phyloP scores from a whole-genome alignment of 2,888 invertebrate species.

The Liodrosophila aerea region DNA sequence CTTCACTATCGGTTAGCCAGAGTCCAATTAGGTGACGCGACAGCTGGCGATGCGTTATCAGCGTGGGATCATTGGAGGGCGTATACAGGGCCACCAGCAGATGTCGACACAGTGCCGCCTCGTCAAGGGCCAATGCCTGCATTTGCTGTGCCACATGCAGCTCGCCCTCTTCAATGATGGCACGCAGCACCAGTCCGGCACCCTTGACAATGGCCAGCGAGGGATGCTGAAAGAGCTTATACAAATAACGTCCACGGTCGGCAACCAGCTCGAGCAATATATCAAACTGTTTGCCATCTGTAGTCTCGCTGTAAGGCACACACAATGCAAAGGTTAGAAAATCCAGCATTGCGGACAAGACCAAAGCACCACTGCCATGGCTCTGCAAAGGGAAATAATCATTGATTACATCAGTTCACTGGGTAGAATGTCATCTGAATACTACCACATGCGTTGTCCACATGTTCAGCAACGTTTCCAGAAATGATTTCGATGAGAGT shows the following conservation, averaged over 20 bases:
- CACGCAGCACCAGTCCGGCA: conserved; percentile 97
- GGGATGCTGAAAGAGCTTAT: conserved; percentile 92
- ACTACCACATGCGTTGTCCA: conserved; percentile 96
- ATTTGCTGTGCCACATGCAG: conserved; percentile 95
- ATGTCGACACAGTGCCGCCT: conserved; percentile 97
- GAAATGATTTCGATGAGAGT: conserved; percentile 93
- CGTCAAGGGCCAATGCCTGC: conserved; percentile 97
- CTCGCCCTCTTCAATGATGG: conserved; percentile 98
- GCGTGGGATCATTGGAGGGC: conserved; percentile 89
- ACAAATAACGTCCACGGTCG: conserved; percentile 93
- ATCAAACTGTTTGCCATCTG: conserved; percentile 98
- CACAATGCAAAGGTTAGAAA: conserved; percentile 98
- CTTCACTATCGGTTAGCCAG: conserved; percentile 97
- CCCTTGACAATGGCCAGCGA: conserved; percentile 99
- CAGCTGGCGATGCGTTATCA: conserved; percentile 94
- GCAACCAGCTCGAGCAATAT: conserved; percentile 96
- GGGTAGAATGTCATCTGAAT: neutral
- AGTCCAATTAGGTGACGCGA: conserved; percentile 96
- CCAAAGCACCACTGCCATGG: conserved; percentile 96
- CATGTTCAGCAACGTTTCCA: conserved; percentile 96
- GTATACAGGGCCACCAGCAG: conserved; percentile 94
- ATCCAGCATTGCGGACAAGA: conserved; percentile 98
- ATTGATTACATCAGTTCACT: no score
- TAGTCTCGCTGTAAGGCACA: conserved; percentile 99
- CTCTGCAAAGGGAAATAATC: no score